Evolutionary conservation across 2,888 invertebrate genomes (phyloP).

Genomic region (Diabrotica balteata): DNA sequence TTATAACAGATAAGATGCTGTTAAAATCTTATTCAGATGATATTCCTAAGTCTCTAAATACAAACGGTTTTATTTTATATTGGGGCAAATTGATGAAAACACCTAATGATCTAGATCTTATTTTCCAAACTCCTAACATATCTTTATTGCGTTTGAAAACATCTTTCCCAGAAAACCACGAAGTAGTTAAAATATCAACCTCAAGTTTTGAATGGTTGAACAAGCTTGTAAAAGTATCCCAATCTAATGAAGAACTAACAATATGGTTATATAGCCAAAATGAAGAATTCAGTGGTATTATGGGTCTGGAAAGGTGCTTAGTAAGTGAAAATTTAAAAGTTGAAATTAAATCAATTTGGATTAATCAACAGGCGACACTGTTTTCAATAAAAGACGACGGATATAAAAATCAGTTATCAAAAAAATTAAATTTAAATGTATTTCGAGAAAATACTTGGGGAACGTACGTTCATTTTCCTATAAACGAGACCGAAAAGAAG

Average conservation of each 20-base stretch:
- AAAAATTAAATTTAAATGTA: conserved; percentile 43
- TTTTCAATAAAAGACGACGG: too few species aligned
- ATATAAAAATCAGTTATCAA: too few species aligned
- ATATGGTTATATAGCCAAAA: conserved; percentile 34
- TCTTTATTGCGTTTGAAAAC: conserved; percentile 18
- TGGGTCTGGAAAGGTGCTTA: conserved; percentile 43
- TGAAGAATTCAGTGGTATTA: conserved; percentile 39
- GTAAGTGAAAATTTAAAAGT: conserved; percentile 32
- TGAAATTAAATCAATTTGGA: conserved; percentile 37
- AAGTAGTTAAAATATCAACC: conserved; percentile 26
- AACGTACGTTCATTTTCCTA: conserved; percentile 39
- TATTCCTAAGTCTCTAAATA: too few species aligned
- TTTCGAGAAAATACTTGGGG: conserved; percentile 44
- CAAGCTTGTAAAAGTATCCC: conserved; percentile 50
- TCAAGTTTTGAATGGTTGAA: conserved; percentile 39
- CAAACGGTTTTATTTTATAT: too few species aligned
- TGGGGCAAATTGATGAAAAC: too few species aligned
- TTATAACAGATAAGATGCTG: too few species aligned
- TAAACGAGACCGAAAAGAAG: conserved; percentile 8
- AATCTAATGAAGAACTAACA: conserved; percentile 15
- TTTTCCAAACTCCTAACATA: conserved; percentile 22
- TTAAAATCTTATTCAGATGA: too few species aligned
- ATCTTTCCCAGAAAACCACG: conserved; percentile 27
- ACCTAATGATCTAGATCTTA: not conserved
- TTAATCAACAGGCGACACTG: conserved; percentile 29